Evolutionary conservation across 53 echinoderm and acorn worm species (phyloP).

Genomic region (Luidia sarsii): DNA sequence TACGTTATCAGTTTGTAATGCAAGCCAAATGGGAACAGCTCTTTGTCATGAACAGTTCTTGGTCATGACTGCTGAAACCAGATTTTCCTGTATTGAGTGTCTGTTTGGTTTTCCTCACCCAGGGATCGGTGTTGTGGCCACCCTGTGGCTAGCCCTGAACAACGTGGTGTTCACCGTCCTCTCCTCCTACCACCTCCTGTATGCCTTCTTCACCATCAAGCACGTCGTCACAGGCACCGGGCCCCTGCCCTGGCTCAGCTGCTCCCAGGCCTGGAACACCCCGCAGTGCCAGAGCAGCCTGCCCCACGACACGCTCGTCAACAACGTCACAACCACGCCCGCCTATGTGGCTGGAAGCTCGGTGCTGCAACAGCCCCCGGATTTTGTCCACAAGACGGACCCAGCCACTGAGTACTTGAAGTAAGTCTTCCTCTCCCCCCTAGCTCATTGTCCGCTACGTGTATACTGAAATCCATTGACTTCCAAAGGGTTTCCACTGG

Average conservation of each 20-base stretch:
- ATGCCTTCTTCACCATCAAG: slow-evolving; percentile 24
- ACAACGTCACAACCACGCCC: background rate
- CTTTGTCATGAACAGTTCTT: too few relatives aligned
- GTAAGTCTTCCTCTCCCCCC: too few relatives aligned
- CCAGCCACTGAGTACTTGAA: background rate
- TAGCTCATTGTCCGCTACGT: too few relatives aligned
- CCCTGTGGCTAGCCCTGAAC: background rate
- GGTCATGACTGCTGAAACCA: too few relatives aligned
- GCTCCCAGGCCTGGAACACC: slow-evolving; percentile 49
- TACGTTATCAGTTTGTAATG: too few relatives aligned
- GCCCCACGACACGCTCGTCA: background rate
- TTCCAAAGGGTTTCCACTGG: too few relatives aligned
- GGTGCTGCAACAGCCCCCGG: too few relatives aligned
- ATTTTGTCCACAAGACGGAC: too few relatives aligned
- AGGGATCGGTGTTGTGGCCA: slow-evolving; percentile 25
- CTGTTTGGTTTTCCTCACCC: too few relatives aligned
- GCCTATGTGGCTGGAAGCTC: background rate
- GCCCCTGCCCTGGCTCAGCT: slow-evolving; percentile 41
- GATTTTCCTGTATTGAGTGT: too few relatives aligned
- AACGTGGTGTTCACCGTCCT: slow-evolving; percentile 7
- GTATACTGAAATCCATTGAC: too few relatives aligned
- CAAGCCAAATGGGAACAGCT: too few relatives aligned
- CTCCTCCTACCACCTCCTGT: slow-evolving; percentile 39
- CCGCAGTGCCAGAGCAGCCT: background rate
- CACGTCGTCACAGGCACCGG: background rate